Conservation (phyloP, 2,797 vertebrate species). For the Eidolon dupreanum region DNA sequence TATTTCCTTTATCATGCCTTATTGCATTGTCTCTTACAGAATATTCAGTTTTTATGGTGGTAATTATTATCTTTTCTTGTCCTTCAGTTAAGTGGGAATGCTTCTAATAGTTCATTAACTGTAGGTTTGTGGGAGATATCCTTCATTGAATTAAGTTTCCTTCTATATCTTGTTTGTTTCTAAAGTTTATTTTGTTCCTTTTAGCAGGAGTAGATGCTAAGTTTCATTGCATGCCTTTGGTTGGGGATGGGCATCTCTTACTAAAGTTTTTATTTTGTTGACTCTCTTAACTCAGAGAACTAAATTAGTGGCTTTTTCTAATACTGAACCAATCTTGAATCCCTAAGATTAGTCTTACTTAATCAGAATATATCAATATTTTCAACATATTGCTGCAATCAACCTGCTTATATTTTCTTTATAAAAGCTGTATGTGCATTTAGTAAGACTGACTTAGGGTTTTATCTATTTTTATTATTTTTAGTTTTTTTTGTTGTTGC, state of each 20-base stretch:
- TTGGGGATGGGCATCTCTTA: neutral
- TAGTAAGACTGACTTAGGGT: neutral
- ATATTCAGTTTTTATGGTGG: neutral
- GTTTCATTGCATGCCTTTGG: neutral
- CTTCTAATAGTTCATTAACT: neutral
- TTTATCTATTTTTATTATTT: neutral
- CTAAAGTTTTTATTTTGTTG: neutral
- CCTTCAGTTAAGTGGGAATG: neutral
- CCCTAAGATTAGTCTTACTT: neutral
- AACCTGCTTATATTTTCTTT: neutral
- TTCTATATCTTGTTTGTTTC: neutral
- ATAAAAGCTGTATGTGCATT: neutral
- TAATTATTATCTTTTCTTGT: neutral
- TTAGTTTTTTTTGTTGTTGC: neutral
- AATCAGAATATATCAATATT: neutral
- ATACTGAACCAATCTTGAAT: neutral
- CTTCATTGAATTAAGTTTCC: neutral
- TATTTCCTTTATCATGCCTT: neutral
- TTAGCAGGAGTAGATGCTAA: neutral
- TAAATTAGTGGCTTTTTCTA: conserved; percentile 7
- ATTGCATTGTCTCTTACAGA: neutral
- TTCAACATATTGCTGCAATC: neutral
- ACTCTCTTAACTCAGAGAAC: neutral
- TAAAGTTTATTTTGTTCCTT: neutral
- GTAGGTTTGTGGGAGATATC: neutral